Evolutionary conservation across 2,797 vertebrate genomes (phyloP), one percentile per base, ranked within the genome.

Genomic region (Oreochromis mossambicus): DNA sequence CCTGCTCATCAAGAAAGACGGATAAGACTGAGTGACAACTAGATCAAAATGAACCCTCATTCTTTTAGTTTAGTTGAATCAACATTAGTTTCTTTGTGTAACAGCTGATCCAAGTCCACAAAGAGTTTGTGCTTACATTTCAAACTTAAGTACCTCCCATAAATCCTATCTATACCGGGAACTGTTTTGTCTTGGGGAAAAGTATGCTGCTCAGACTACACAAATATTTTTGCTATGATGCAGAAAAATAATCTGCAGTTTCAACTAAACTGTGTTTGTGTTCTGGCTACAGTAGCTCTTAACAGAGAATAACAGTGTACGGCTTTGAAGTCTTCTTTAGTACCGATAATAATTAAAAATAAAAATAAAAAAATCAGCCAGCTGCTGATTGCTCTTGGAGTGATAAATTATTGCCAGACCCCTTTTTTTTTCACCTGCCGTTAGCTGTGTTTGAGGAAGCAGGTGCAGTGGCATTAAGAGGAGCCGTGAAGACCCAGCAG

Each of bases 401-500:
- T 14, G 29, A 80, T 81, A 61, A 85, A 81, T 55, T 34, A 78
- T 38, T 41, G 46, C 11, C 81, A 68, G 24, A n/a, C 8, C 50
- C 7, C 34, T 52, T 7, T 50, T 79, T 82, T 50, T 73, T 80
- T 63, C 81, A 91, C 85, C 91, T 84, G 84, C 70, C 51, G 1
- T 80, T 85, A 90, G 86, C 90, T 77, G 77, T 3, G 87, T 52
- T 36, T 2, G 78, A 87, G 52, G 82, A 87, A 81, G 88, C 91
- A 92, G 92, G 84, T 92, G 88, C 84, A 54, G 85, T 1, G 15
- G 85, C 83, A 76, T 80, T 76, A 77, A 66, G 80, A 78, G 26
- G 43, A 63, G 85, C 12, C 24, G 6, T 8, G 78, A 76, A 79
- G 83, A 77, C 73, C 80, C 43, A 9, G 73, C 80, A 80, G 58